Evolutionary conservation across 2,113 vertebrate genomes (phyloP).

Genomic region (Mus spicilegus): DNA sequence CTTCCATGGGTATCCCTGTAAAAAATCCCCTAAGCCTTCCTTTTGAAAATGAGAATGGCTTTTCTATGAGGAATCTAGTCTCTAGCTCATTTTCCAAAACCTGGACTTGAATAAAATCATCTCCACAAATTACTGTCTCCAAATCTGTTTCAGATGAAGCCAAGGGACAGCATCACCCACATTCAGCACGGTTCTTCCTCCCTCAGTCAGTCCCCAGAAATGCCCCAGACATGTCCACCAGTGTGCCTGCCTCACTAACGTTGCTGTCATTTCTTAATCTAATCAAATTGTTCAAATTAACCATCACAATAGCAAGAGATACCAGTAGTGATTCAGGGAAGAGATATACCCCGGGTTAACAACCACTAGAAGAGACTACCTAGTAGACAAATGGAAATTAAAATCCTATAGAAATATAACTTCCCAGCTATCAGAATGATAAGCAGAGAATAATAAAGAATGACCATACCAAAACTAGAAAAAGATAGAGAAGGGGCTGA

Average conservation of each 20-base stretch:
- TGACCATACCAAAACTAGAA: neutral
- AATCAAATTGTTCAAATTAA: neutral
- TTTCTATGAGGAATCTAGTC: neutral
- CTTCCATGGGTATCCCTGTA: neutral
- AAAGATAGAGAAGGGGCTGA: neutral
- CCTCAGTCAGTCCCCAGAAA: neutral
- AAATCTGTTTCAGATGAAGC: neutral
- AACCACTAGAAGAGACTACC: neutral
- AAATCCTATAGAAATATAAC: neutral
- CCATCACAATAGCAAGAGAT: neutral
- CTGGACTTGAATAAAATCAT: neutral
- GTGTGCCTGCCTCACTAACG: neutral
- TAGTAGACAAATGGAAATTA: neutral
- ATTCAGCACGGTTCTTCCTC: neutral
- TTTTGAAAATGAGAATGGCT: neutral
- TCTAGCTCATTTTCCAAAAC: neutral
- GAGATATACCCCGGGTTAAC: neutral
- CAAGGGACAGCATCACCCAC: neutral
- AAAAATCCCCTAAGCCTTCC: neutral
- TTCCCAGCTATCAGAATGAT: neutral
- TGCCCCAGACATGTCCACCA: neutral
- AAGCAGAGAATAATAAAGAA: neutral
- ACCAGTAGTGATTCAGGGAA: neutral
- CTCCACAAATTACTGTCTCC: neutral
- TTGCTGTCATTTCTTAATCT: neutral